These are phyloP conservation scores for Auanema sp. DNA, from an alignment of 2,888 invertebrate species.

Conservation along the genomic window DNA sequence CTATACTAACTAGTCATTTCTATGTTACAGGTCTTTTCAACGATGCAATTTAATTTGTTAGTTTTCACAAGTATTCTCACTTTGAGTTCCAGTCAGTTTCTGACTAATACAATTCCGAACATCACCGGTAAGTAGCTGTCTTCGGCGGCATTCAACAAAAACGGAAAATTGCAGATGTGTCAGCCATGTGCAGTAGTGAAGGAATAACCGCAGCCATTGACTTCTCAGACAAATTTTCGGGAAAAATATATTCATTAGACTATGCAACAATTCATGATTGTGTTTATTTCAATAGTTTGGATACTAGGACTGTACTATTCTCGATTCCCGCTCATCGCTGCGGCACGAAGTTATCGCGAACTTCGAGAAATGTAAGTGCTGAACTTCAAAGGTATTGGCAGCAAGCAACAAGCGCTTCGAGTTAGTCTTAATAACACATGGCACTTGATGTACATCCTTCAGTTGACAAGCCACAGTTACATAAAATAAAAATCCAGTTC, in stretches of 20 bases:
- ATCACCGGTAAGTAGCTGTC: too few relatives aligned
- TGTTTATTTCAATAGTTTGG: slow-evolving; percentile 59
- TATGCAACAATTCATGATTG: slow-evolving; percentile 59
- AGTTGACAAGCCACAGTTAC: too few relatives aligned
- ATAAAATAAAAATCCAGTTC: not conserved
- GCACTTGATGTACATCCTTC: too few relatives aligned
- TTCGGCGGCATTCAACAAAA: not conserved
- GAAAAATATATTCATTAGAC: slow-evolving; percentile 60
- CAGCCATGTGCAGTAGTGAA: slow-evolving; percentile 60
- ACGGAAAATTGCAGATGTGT: slow-evolving; percentile 36
- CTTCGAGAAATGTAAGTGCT: slow-evolving; percentile 54
- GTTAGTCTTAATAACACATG: too few relatives aligned
- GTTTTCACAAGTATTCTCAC: too few relatives aligned
- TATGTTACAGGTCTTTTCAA: too few relatives aligned
- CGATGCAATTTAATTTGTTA: too few relatives aligned
- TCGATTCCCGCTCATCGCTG: slow-evolving; percentile 63
- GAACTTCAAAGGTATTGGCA: too few relatives aligned
- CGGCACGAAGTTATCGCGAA: slow-evolving; percentile 55
- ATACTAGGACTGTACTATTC: slow-evolving; percentile 58
- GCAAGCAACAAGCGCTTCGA: too few relatives aligned
- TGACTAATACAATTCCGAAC: too few relatives aligned
- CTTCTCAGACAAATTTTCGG: slow-evolving; percentile 59
- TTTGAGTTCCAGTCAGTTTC: too few relatives aligned
- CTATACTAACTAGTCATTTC: too few relatives aligned
- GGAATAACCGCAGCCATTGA: slow-evolving; percentile 62